phyloP scores from a whole-genome alignment of 2,888 invertebrate species.

The Odontocerum albicorne region DNA sequence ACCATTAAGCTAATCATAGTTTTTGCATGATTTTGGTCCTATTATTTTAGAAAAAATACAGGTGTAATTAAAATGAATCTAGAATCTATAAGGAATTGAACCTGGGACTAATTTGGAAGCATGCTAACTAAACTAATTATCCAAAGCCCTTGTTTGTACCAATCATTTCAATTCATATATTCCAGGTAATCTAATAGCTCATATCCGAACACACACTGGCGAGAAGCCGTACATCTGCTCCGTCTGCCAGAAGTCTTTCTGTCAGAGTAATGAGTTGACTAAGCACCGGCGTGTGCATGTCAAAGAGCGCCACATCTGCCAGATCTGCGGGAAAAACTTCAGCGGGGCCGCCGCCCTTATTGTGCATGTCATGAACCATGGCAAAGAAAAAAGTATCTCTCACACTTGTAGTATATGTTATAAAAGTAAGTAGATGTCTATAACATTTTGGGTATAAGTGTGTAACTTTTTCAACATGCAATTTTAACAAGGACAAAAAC shows the following conservation, averaged over 20 bases:
- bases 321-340: slow-evolving; percentile 47
- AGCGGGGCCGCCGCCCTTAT: slow-evolving; percentile 30
- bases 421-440: slow-evolving; percentile 27
- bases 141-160: too few relatives aligned
- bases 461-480: too few relatives aligned
- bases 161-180: background rate
- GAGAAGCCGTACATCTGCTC: slow-evolving; percentile 41
- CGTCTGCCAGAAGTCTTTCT: slow-evolving; percentile 50
- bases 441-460: too few relatives aligned
- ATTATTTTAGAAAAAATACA: too few relatives aligned
- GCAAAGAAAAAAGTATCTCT: slow-evolving; percentile 30
- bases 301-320: slow-evolving; percentile 50
- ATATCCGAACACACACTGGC: slow-evolving; percentile 48
- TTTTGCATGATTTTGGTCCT: too few relatives aligned
- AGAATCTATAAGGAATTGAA: too few relatives aligned
- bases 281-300: slow-evolving; percentile 51
- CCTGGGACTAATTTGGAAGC: too few relatives aligned
- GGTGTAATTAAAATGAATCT: too few relatives aligned
- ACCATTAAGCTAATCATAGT: too few relatives aligned
- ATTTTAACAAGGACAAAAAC: too few relatives aligned
- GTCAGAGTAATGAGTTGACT: slow-evolving; percentile 49
- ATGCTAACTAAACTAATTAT: too few relatives aligned
- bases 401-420: slow-evolving; percentile 30
- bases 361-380: slow-evolving; percentile 34
- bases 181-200: slow-evolving; percentile 47